Evolutionary conservation across 2,888 invertebrate genomes (phyloP).

Genomic region (Empis stercorea): DNA sequence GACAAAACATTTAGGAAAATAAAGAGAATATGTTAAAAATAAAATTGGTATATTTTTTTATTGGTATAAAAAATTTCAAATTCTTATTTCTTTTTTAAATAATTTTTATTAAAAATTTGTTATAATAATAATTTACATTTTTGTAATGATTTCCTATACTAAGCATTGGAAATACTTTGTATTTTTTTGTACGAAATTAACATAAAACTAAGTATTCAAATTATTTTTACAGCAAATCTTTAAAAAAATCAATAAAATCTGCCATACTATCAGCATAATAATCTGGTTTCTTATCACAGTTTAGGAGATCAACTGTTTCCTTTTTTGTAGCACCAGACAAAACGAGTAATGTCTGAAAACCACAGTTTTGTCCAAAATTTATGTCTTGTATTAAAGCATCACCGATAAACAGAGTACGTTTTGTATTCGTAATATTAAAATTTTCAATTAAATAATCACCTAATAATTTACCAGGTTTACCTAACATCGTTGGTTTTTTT

Average conservation of each 20-base stretch:
- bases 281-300: conserved; percentile 21
- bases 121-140: too few relatives aligned
- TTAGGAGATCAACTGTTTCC: conserved; percentile 18
- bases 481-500: conserved; percentile 29
- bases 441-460: conserved; percentile 27
- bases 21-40: too few relatives aligned
- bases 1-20: too few relatives aligned
- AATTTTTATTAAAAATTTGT: too few relatives aligned
- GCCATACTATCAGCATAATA: conserved; percentile 28
- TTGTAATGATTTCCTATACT: too few relatives aligned
- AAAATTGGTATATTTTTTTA: too few relatives aligned
- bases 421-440: conserved; percentile 41
- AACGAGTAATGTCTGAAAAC: conserved; percentile 63
- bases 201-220: too few relatives aligned
- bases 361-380: conserved; percentile 53
- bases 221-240: conserved; percentile 2
- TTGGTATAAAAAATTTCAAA: too few relatives aligned
- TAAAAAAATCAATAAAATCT: conserved; percentile 25
- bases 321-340: conserved; percentile 38
- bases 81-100: too few relatives aligned
- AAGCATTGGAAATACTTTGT: too few relatives aligned
- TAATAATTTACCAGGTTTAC: conserved; percentile 36
- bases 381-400: conserved; percentile 78
- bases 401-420: conserved; percentile 67
- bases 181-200: too few relatives aligned